Base-by-base conservation (phyloP, 2,888 invertebrate genomes). In the Seladonia tumulorum region DNA sequence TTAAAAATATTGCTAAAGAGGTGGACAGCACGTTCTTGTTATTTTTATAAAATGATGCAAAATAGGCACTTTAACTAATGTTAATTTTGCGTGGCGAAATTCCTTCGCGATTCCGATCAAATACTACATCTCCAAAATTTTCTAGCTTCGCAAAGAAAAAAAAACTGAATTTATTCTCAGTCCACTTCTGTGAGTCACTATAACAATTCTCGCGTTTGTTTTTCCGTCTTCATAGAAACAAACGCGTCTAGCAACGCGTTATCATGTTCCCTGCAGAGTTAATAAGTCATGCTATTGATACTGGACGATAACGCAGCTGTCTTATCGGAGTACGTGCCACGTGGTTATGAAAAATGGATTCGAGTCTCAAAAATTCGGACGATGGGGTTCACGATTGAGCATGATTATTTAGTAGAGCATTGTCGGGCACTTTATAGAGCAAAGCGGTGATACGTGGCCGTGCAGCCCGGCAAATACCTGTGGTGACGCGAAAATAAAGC, bases 401-500 rank as follows among this genome's bases (percentile, higher is more conserved):
- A n/a, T n/a, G 47, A 42, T 35, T 76, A 71, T 76, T 78, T 74
- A 70, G 42, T 22, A n/a, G 25, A 49, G 42, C 71, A 84, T 84
- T 84, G 84, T 49, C 45, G 45, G 16, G 35, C 72, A 84, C 45
- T 79, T 84, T 84, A 60, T 70, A n/a, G 60, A 39, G n/a, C n/a
- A 35, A 70, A 71, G 42, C 45, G 85, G 42, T 84, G 74, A 63
- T 47, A 49, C 80, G 60, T 66, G 63, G 68, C 47, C 71, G 76
- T 70, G 72, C 75, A 29, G 42, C 35, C 74, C 53, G 80, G 74
- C 78, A 70, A 76, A 83, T 79, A 73, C 49, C 66, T 60, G 42
- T 39, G 74, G 80, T 81, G 81, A 73, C 82, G 83, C 60, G 60
- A 79, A 76, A 84, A 81, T 81, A 84, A 84, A 80, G 49, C 75